phyloP scores from a whole-genome alignment of 2,797 vertebrate genomes.

The Anguilla obscura region DNA sequence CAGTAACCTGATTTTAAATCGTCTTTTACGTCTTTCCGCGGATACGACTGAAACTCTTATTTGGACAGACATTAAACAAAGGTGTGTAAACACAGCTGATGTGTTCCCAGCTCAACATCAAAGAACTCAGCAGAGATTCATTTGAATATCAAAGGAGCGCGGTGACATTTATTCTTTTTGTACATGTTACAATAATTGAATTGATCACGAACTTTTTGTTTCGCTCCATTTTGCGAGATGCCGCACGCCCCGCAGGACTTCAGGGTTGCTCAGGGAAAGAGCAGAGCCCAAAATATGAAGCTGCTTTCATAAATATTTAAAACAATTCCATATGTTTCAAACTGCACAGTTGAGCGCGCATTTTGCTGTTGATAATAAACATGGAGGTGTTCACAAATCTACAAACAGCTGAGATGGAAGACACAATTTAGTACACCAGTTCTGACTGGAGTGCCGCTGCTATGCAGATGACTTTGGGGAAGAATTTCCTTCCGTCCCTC shows the following conservation, averaged over 20 bases:
- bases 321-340: conserved; percentile 52
- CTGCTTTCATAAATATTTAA: conserved; percentile 48
- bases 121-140: conserved; percentile 44
- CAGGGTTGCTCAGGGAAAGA: conserved; percentile 44
- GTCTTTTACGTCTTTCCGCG: conserved; percentile 44
- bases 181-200: conserved; percentile 56
- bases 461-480: neutral
- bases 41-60: conserved; percentile 56
- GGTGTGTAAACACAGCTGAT: conserved; percentile 54
- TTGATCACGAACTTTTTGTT: conserved; percentile 51
- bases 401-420: conserved; percentile 6
- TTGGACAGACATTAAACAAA: conserved; percentile 69
- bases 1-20: conserved; percentile 23
- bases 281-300: conserved; percentile 41
- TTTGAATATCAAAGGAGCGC: conserved; percentile 66
- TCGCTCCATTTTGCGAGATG: conserved; percentile 36
- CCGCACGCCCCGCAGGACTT: conserved; percentile 38
- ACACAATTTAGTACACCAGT: neutral
- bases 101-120: conserved; percentile 47
- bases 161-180: conserved; percentile 53
- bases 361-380: conserved; percentile 29
- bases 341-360: conserved; percentile 46
- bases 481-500: neutral
- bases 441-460: neutral
- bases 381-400: conserved; percentile 6